Evolutionary conservation across 2,888 invertebrate species (phyloP), one percentile per base, ranked within the genome.

Genomic region (Cheiracanthium punctorium): DNA sequence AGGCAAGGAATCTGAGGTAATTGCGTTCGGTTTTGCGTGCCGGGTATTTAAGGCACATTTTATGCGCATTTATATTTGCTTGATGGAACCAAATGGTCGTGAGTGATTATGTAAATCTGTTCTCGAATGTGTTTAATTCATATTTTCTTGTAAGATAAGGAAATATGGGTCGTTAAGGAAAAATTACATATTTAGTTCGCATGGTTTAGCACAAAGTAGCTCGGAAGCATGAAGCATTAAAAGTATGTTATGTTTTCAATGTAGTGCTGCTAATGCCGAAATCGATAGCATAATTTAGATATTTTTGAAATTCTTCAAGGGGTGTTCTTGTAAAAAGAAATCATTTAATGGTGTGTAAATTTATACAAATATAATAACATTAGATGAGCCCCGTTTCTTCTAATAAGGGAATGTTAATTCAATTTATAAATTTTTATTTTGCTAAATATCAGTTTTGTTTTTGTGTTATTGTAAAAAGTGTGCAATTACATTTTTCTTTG

Each of bases 101-200:
- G 58, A 58, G 24, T 58, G 58, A 58, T 58, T 58, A 58, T 58
- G 58, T 17, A 58, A 58, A 58, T 58, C 20, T 58, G 24, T 20
- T 8, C 58, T 24, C 24, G 14, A 24, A 58, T 58, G 58, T 58
- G 58, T 24, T 58, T 58, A 58, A 58, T 58, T 58, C 58, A 58
- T 58, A 58, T 58, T 58, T 58, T 58, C 58, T 58, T 58, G 17
- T 58, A 24, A 58, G 24, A 58, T 58, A 24, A 24, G 58, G 24
- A 58, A 58, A 58, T 58, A 58, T 58, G 20, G 58, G 58, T 58
- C 58, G 58, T 58, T 58, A 58, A 5, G 58, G 24, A 58, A 24
- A 58, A 58, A 58, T 58, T 20, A 12, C 20, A 24, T 5, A 24
- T 58, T 58, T 58, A 24, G 24, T 24, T 5, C 17, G 58, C 24